Evolutionary conservation across 1,140 invertebrate genomes (phyloP).

Genomic region (Andrena cerasifolii): DNA sequence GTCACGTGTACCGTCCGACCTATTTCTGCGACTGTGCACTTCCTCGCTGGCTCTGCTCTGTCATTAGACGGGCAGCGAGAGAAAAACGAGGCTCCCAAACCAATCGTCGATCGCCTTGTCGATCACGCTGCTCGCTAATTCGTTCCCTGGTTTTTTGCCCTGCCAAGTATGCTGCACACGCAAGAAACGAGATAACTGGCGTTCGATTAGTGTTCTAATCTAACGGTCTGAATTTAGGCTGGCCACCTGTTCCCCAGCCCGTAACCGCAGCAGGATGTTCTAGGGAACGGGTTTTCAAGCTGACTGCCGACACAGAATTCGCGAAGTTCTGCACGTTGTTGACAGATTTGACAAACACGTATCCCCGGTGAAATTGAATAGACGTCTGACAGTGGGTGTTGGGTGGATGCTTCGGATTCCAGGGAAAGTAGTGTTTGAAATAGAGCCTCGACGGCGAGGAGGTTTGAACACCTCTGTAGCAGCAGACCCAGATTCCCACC

Average conservation of each 20-base stretch:
- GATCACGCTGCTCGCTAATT: conserved; percentile 3
- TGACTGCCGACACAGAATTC: neutral
- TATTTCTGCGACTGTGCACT: neutral
- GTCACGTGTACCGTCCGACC: neutral
- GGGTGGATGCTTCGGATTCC: too few relatives aligned
- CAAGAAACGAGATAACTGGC: conserved; percentile 13
- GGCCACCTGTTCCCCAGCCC: conserved; percentile 39
- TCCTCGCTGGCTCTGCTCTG: neutral
- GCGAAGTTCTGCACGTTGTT: conserved; percentile 1
- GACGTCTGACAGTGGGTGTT: too few relatives aligned
- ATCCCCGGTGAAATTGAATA: neutral
- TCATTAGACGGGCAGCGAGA: neutral
- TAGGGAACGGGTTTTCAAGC: conserved; percentile 29
- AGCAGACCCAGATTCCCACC: conserved; percentile 7
- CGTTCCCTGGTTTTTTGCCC: neutral
- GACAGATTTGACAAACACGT: neutral
- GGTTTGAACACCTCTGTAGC: conserved; percentile 27
- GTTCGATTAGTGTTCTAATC: conserved; percentile 44
- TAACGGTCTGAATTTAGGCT: conserved; percentile 40
- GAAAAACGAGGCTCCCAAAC: neutral
- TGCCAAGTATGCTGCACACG: neutral
- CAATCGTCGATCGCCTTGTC: neutral
- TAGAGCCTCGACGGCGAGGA: neutral
- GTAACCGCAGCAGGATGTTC: conserved; percentile 30
- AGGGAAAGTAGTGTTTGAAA: neutral